A percentile compares a stretch with the other conserved stretches of the same genome.
Evolutionary conservation across 2,113 vertebrate genomes (phyloP).

Genomic region (Gambusia affinis): DNA sequence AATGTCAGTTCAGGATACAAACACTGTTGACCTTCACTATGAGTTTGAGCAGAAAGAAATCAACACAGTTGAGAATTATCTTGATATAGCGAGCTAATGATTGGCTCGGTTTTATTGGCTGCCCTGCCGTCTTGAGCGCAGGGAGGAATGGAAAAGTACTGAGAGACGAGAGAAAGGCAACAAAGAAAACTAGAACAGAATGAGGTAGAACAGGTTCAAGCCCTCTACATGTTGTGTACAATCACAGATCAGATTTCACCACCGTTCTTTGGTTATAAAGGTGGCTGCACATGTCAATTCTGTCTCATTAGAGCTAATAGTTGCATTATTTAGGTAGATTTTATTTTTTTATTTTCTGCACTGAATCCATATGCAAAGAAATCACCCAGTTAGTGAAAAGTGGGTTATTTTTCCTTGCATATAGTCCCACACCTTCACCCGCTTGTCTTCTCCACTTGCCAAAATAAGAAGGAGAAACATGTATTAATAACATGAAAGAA

Average conservation of each 20-base stretch:
- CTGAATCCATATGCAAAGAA: too few relatives aligned
- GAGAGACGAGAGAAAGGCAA: not conserved
- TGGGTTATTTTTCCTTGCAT: conserved; percentile 55
- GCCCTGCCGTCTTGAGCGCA: not conserved
- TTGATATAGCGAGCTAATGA: conserved; percentile 27
- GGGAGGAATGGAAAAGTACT: conserved; percentile 50
- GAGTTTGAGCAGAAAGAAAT: not conserved
- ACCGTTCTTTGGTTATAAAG: conserved; percentile 24
- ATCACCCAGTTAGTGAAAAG: too few relatives aligned
- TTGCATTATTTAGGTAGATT: not conserved
- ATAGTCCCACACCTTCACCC: conserved; percentile 91
- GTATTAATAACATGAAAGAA: not conserved
- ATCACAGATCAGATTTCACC: conserved; percentile 38
- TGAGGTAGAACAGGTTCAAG: conserved; percentile 65
- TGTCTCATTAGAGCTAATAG: not conserved
- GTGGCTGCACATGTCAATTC: not conserved
- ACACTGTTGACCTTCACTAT: not conserved
- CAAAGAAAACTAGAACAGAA: conserved; percentile 38
- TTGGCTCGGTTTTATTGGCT: conserved; percentile 33
- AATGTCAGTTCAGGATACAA: not conserved
- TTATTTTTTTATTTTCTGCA: too few relatives aligned
- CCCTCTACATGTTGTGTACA: conserved; percentile 4
- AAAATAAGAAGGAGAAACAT: conserved; percentile 1
- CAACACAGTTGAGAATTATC: conserved; percentile 6
- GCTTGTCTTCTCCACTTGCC: conserved; percentile 88